Base-by-base conservation (phyloP, 2,113 vertebrate genomes). In the Cygnus atratus region DNA sequence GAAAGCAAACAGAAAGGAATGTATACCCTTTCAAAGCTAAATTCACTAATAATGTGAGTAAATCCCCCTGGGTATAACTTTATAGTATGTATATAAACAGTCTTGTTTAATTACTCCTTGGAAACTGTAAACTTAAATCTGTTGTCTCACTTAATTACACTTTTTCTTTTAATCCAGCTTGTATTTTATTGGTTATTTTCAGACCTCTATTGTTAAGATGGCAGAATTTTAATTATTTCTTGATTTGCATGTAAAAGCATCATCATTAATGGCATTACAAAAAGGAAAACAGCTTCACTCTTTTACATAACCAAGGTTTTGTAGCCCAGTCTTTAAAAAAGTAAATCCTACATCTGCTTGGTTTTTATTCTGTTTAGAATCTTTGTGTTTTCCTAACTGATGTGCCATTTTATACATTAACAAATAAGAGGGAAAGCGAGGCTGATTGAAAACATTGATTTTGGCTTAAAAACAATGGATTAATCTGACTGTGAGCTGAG, bases 211-310 rank as follows among this genome's bases (percentile, higher is more conserved):
- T 80, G 52, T 72, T 87, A 72, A 89, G 55, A 68, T 37, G 19
- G 33, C 3, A 84, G 50, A 75, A 85, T 17, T 86, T 82, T 92
- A 96, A 86, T 94, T 94, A 84, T 93, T 84, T 93, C 44, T 87
- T 88, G 22, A 44, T 93, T 83, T 87, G 25, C 72, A 77, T 86
- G 55, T 50, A 78, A 96, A 93, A 95, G 22, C 39, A 89, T 50
- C n/a, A 81, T 78, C 62, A 74, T 65, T 95, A 86, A 67, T 85
- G 48, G 17, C 48, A 88, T 82, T 93, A 50, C 9, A 73, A 44
- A 50, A 91, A 93, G 62, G 33, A 76, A 82, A 88, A 44, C 24
- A 81, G 52, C 68, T 74, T 89, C 15, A 63, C 10, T 75, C 31
- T 90, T 95, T 91, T 88, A 88, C 82, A 10, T n/a, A 84, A 79